Evolutionary conservation across 2,888 invertebrate genomes (phyloP).

Genomic region (Acrobasis repandana): DNA sequence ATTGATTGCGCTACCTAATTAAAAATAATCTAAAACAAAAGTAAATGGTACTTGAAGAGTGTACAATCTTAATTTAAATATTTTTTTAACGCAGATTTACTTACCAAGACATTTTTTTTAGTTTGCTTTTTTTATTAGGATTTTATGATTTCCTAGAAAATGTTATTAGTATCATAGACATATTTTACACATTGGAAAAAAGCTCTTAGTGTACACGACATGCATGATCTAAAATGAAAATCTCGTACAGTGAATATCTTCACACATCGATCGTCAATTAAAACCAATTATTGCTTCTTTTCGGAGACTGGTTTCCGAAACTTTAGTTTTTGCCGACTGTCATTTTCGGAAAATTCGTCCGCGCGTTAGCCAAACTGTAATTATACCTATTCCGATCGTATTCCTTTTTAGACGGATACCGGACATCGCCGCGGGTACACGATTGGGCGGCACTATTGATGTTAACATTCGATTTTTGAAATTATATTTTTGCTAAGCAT

Average conservation of each 20-base stretch:
- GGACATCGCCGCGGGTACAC: slow-evolving; percentile 28
- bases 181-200: too few species aligned
- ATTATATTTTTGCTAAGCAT: slow-evolving; percentile 15
- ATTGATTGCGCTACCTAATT: too few species aligned
- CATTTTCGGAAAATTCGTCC: slow-evolving; percentile 71
- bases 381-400: slow-evolving; percentile 75
- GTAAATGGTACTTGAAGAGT: too few species aligned
- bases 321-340: slow-evolving; percentile 53
- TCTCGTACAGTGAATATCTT: slow-evolving; percentile 6
- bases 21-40: too few species aligned
- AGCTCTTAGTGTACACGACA: too few species aligned
- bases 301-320: slow-evolving; percentile 55
- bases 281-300: slow-evolving; percentile 21
- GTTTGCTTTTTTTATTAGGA: too few species aligned
- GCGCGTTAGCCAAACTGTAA: slow-evolving; percentile 59
- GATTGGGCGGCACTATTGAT: slow-evolving; percentile 15
- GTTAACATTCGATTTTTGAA: slow-evolving; percentile 22
- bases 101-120: too few species aligned
- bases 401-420: slow-evolving; percentile 52
- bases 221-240: background rate
- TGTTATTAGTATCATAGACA: too few species aligned
- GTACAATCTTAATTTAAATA: too few species aligned
- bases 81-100: too few species aligned
- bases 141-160: too few species aligned
- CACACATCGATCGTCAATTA: slow-evolving; percentile 21